Base-by-base conservation (phyloP, 2,888 invertebrate genomes). In the Sinotaia quadrata region DNA sequence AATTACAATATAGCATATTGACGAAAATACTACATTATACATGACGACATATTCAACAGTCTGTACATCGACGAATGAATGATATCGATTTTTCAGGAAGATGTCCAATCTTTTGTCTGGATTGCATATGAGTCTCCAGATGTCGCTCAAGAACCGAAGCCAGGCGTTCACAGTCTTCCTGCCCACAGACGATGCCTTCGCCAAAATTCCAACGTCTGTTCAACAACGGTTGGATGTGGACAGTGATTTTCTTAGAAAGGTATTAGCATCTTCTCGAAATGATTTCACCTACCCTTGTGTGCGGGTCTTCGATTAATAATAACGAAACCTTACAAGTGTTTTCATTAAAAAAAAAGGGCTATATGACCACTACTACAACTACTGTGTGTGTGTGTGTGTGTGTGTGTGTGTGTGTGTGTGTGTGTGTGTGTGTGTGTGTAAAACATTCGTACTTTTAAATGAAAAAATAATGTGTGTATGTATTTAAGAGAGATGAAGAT, bases 111-210 rank as follows among this genome's bases (percentile, higher is more conserved):
- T 70, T 29, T 18, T 75, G 51, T 63, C 47, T 4, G 52, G 52
- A 18, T 59, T 75, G 0, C 54, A 69, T 0, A 47, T 49, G 0
- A 54, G 34, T 1, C 18, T 27, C 10, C 3, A 21, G 57, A 41
- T 12, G 12, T 29, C 5, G 4, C 54, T 74, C 24, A 58, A 67
- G 27, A 37, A 37, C 29, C 31, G 57, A 7, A 61, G 67, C 12
- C 57, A 60, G 12, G 73, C 71, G 31, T 72, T 78, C 52, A 84
- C 84, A 3, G 66, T 82, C 12, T 82, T 84, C 68, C 72, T 80
- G 4, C 84, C 84, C 0, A 81, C 77, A 2, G 79, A 81, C 31
- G 74, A 72, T 36, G 84, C 82, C 2, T 78, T 83, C 59, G 78
- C 79, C 10, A 83, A 82, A 63, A 67, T 83, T 5, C 83, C 84